Evolutionary conservation across 2,888 invertebrate genomes (phyloP).

Genomic region (Alcis repandata): DNA sequence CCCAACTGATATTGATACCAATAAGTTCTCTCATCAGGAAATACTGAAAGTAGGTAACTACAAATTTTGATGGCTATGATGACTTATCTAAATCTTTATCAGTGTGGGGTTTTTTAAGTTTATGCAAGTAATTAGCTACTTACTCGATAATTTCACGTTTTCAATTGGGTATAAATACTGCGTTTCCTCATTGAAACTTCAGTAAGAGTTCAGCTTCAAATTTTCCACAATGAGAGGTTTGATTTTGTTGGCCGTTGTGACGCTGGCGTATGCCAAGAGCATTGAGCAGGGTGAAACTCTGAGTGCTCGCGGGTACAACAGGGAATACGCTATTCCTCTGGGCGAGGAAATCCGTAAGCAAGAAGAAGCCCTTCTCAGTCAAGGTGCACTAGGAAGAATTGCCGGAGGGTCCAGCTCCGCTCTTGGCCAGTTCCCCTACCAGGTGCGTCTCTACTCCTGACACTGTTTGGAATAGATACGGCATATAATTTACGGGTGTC

Average conservation of each 20-base stretch:
- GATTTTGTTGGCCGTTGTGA: slow-evolving; percentile 18
- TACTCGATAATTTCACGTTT: background rate
- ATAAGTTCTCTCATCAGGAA: no score
- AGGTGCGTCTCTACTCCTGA: slow-evolving; percentile 36
- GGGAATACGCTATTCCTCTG: slow-evolving; percentile 13
- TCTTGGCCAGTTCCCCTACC: slow-evolving; percentile 46
- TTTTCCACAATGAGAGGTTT: slow-evolving; percentile 15
- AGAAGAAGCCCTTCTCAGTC: slow-evolving; percentile 21
- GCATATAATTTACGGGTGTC: no score
- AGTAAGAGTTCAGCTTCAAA: slow-evolving; percentile 1
- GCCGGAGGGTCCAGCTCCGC: slow-evolving; percentile 43
- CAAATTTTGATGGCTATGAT: background rate
- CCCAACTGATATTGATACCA: no score
- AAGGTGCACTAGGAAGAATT: slow-evolving; percentile 39
- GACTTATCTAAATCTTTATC: slow-evolving; percentile 6
- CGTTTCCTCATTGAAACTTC: background rate
- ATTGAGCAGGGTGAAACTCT: slow-evolving; percentile 19
- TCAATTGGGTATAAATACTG: slow-evolving; percentile 3
- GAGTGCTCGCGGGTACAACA: slow-evolving; percentile 19
- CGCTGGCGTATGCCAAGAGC: slow-evolving; percentile 26
- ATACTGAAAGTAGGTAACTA: background rate
- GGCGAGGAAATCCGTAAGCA: slow-evolving; percentile 33
- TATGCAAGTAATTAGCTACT: background rate
- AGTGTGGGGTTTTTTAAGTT: background rate
- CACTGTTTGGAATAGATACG: no score